phyloP scores from a whole-genome alignment of 2,888 invertebrate genomes.

The Oscheius sp. region DNA sequence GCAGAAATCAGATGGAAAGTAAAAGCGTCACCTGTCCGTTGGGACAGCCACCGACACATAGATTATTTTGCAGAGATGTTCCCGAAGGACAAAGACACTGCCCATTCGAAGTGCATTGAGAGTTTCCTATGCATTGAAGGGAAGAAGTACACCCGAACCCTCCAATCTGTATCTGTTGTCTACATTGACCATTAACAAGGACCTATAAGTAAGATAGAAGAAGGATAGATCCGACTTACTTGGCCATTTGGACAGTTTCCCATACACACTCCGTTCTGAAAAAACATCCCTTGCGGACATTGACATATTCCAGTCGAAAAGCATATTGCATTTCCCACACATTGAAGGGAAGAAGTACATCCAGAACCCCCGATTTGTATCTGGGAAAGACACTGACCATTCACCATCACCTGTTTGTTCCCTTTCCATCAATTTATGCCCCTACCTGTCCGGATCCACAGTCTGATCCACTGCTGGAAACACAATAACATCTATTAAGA shows the following conservation, averaged over 20 bases:
- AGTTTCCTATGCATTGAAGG: slow-evolving; percentile 17
- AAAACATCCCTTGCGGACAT: neutral
- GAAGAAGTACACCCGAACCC: neutral
- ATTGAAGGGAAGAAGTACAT: slow-evolving; percentile 1
- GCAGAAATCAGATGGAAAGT: neutral
- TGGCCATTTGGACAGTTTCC: too few relatives aligned
- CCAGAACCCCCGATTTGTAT: neutral
- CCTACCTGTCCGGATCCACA: neutral
- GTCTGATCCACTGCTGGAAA: neutral
- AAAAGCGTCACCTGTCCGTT: slow-evolving; percentile 7
- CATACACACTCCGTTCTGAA: neutral
- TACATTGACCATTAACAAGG: neutral
- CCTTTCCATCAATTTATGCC: too few relatives aligned
- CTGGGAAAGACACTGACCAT: slow-evolving; percentile 1
- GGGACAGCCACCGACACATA: neutral
- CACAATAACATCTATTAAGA: slow-evolving; percentile 1
- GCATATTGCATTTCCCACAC: slow-evolving; percentile 12
- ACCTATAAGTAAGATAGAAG: too few relatives aligned
- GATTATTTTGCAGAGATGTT: neutral
- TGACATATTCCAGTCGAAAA: neutral
- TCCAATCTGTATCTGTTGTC: neutral
- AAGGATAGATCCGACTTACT: too few relatives aligned
- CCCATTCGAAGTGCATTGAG: neutral
- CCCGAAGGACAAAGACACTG: neutral
- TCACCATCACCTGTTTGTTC: neutral